Evolutionary conservation across 2,113 vertebrate genomes (phyloP).

Genomic region (Bubalus kerabau): DNA sequence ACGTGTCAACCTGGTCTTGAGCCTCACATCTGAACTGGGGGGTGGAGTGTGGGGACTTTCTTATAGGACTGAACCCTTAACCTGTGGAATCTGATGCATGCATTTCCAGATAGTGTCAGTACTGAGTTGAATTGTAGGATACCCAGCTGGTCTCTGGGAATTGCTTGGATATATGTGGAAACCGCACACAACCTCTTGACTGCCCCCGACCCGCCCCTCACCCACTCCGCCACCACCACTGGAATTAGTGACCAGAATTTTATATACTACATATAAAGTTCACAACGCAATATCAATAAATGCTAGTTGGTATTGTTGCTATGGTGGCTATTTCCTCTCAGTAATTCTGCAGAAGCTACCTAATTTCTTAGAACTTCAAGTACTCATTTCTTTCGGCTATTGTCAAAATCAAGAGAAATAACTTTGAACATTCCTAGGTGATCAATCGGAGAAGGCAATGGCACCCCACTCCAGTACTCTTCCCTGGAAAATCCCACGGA

Average conservation of each 20-base stretch:
- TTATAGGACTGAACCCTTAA: neutral
- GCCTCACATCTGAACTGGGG: neutral
- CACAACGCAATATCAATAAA: neutral
- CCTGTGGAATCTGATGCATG: neutral
- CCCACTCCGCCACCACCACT: neutral
- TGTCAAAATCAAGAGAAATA: neutral
- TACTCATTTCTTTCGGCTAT: neutral
- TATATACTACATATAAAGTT: neutral
- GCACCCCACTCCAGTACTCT: too few relatives aligned
- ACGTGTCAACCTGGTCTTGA: neutral
- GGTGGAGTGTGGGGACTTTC: neutral
- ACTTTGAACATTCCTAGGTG: neutral
- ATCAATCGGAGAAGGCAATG: neutral
- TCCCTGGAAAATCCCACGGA: too few relatives aligned
- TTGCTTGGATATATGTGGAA: neutral
- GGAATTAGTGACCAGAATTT: neutral
- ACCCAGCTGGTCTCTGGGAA: neutral
- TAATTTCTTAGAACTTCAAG: neutral
- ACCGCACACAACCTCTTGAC: neutral
- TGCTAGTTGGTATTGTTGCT: neutral
- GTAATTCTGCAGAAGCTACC: neutral
- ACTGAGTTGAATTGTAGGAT: neutral
- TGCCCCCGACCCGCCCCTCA: accelerated
- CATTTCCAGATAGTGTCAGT: neutral
- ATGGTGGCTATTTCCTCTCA: neutral